phyloP scores from a whole-genome alignment of 2,888 invertebrate species.

The Galeopsomyia nigrocyanea region DNA sequence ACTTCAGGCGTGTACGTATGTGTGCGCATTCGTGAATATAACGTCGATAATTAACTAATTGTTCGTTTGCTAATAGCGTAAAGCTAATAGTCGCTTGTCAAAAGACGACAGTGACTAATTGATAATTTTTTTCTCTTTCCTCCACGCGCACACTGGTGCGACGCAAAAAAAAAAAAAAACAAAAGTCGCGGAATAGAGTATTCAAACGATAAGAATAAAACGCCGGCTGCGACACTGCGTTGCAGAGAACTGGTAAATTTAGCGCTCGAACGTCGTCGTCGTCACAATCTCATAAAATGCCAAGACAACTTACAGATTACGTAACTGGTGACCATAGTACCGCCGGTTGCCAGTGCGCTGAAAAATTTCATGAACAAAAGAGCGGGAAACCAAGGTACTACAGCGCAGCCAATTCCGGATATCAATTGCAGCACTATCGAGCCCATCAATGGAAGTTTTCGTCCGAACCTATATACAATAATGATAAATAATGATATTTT shows the following conservation, averaged over 20 bases:
- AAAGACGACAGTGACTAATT: too few species aligned
- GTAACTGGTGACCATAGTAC: conserved; percentile 83
- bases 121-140: too few species aligned
- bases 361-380: conserved; percentile 80
- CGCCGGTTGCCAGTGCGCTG: conserved; percentile 83
- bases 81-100: too few species aligned
- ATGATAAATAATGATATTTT: not conserved
- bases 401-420: conserved; percentile 79
- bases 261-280: conserved; percentile 18
- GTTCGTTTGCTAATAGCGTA: too few species aligned
- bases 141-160: too few species aligned
- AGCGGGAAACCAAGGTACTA: conserved; percentile 76
- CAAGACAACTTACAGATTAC: conserved; percentile 68
- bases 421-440: conserved; percentile 82
- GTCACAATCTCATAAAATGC: conserved; percentile 8
- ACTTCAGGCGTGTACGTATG: too few species aligned
- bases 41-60: too few species aligned
- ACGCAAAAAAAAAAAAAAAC: too few species aligned
- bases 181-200: not conserved
- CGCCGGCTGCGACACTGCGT: conserved; percentile 52
- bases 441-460: conserved; percentile 80
- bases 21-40: too few species aligned
- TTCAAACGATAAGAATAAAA: not conserved
- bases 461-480: conserved; percentile 76
- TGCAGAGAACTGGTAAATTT: too few species aligned